phyloP scores from a whole-genome alignment of 2,113 vertebrate species.

The Merops nubicus region DNA sequence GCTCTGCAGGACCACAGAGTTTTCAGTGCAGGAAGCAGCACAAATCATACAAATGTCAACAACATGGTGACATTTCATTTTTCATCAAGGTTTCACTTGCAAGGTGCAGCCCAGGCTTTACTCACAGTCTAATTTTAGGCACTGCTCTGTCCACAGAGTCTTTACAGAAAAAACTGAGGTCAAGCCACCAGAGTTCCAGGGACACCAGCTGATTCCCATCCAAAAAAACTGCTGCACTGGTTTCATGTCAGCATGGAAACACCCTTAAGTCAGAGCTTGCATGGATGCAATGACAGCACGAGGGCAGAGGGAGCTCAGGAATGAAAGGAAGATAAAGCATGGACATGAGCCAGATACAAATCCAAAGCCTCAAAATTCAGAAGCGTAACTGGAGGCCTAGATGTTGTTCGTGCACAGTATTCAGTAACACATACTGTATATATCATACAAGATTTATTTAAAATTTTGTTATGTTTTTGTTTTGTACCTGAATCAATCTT shows the following conservation, averaged over 20 bases:
- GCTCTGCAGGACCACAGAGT: neutral
- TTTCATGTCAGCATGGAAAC: neutral
- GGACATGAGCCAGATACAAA: neutral
- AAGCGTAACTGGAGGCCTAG: neutral
- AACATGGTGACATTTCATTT: neutral
- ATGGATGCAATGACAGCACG: rapidly evolving
- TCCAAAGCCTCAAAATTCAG: neutral
- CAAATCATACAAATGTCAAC: neutral
- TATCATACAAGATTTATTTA: neutral
- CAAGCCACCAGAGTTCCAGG: neutral
- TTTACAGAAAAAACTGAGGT: neutral
- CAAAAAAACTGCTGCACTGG: neutral
- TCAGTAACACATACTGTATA: neutral
- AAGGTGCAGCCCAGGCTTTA: neutral
- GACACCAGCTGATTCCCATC: neutral
- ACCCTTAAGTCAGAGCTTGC: neutral
- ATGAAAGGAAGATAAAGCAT: neutral
- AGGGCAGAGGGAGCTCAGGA: neutral
- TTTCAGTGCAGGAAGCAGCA: rapidly evolving
- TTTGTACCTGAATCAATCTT: neutral
- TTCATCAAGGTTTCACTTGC: neutral
- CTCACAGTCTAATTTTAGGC: neutral
- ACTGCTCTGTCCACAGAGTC: neutral
- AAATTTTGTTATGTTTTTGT: neutral
- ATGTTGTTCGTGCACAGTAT: neutral